A percentile compares a stretch with the other conserved stretches of the same genome.
These are phyloP conservation scores for Peromyscus leucopus DNA, from an alignment of 2,113 vertebrate species.

Conservation along the genomic window DNA sequence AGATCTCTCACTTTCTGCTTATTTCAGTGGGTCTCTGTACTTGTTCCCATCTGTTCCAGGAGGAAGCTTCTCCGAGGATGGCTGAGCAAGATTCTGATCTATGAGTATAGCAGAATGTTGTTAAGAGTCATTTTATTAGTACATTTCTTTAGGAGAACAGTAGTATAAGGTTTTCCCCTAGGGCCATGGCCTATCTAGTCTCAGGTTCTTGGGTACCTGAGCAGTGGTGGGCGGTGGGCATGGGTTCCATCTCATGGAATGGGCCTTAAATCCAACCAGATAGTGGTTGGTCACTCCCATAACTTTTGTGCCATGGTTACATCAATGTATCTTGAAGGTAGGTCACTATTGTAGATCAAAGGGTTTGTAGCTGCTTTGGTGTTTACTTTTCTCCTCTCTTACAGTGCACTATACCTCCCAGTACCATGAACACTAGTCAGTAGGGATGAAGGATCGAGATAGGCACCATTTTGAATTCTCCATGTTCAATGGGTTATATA, in stretches of 20 bases:
- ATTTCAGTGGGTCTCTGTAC: neutral
- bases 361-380: too few species aligned
- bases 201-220: neutral
- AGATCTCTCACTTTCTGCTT: neutral
- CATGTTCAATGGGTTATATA: neutral
- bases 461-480: neutral
- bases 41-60: neutral
- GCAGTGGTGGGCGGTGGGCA: too few species aligned
- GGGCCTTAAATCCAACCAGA: neutral
- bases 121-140: neutral
- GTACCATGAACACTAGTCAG: neutral
- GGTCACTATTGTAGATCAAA: neutral
- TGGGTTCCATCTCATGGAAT: neutral
- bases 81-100: neutral
- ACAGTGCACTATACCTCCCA: too few species aligned
- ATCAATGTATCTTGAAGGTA: neutral
- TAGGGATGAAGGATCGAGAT: neutral
- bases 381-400: neutral
- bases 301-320: neutral
- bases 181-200: neutral
- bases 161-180: neutral
- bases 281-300: neutral
- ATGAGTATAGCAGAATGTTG: neutral
- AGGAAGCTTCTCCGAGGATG: neutral
- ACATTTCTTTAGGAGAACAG: neutral